Percentiles rank a stretch among this genome's conserved stretches.
Conservation (phyloP, 2,113 vertebrate genomes). For the Erinaceus europaeus region DNA sequence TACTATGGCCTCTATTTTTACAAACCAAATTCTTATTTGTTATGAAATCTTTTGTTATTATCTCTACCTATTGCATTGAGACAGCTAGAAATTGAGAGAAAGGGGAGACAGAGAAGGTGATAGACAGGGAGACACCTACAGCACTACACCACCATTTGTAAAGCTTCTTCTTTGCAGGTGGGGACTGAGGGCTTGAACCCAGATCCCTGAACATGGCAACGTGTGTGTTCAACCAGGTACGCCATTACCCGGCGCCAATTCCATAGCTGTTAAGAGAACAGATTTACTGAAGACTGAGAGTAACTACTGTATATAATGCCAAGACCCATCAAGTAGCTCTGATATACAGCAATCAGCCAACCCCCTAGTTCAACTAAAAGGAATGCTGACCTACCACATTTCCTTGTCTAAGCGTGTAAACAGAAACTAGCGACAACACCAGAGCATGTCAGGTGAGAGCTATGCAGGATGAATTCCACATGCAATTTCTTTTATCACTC, state of each 20-base stretch:
- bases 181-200: too few relatives aligned
- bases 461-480: background rate
- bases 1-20: background rate
- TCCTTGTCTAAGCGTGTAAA: constrained; percentile 26
- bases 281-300: constrained; percentile 21
- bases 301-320: background rate
- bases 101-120: too few relatives aligned
- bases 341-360: constrained; percentile 1
- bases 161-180: too few relatives aligned
- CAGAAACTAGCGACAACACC: constrained; percentile 16
- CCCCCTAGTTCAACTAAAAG: background rate
- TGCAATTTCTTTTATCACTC: background rate
- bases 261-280: background rate
- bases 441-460: background rate
- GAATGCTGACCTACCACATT: constrained; percentile 47
- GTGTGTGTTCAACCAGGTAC: too few relatives aligned
- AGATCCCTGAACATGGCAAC: too few relatives aligned
- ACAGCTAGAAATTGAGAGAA: too few relatives aligned
- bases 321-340: constrained; percentile 6
- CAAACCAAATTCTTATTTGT: background rate
- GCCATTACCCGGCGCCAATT: too few relatives aligned
- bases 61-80: too few relatives aligned
- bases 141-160: too few relatives aligned
- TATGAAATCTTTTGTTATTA: too few relatives aligned
- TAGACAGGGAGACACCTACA: too few relatives aligned